phyloP scores from a whole-genome alignment of 2,113 vertebrate genomes.

The Petaurus breviceps region DNA sequence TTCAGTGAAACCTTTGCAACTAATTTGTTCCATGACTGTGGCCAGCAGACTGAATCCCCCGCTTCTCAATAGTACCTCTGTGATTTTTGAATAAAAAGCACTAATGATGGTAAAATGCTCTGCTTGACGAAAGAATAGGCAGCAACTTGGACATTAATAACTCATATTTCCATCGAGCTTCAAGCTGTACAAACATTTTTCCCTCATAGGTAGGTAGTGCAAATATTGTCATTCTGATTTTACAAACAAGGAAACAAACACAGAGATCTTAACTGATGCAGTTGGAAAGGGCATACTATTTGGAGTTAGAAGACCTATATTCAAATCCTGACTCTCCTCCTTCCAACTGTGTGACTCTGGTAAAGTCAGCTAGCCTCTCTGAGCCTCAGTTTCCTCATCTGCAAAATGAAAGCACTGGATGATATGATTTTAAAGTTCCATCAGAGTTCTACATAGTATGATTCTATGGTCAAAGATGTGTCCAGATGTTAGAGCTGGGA shows the following conservation, averaged over 20 bases:
- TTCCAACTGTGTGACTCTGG: not conserved
- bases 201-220: not conserved
- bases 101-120: not conserved
- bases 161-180: not conserved
- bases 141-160: not conserved
- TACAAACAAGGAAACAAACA: not conserved
- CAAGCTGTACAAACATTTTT: not conserved
- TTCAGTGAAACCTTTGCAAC: not conserved
- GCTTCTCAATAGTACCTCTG: not conserved
- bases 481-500: not conserved
- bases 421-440: not conserved
- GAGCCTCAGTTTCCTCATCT: not conserved
- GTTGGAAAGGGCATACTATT: not conserved
- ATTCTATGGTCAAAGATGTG: not conserved
- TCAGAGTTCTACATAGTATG: not conserved
- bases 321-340: not conserved
- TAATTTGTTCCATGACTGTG: not conserved
- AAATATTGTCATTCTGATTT: not conserved
- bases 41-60: not conserved
- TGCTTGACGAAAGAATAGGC: not conserved
- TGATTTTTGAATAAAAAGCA: not conserved
- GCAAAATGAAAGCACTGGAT: not conserved
- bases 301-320: not conserved
- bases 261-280: not conserved
- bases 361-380: not conserved